Conservation (phyloP, 92 coral and sea anemone genomes). For the Epizoanthus scotinus region DNA sequence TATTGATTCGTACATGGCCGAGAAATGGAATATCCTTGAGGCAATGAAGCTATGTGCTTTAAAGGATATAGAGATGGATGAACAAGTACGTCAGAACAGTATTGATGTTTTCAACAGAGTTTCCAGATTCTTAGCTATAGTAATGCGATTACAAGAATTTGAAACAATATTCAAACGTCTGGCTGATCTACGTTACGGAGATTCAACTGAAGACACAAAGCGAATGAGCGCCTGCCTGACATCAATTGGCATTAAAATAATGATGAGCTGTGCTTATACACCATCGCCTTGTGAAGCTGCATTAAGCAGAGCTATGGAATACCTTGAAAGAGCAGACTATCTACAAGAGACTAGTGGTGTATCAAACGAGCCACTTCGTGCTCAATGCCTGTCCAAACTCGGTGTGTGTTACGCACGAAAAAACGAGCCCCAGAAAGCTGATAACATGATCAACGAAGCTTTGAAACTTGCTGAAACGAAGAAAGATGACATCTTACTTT, state of each 20-base stretch:
- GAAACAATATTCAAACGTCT: slow-evolving; percentile 49
- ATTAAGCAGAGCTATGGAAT: slow-evolving; percentile 33
- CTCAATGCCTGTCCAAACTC: slow-evolving; percentile 51
- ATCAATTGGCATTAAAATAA: slow-evolving; percentile 43
- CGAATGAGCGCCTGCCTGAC: slow-evolving; percentile 47
- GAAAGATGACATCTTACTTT: slow-evolving; percentile 48
- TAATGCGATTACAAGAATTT: slow-evolving; percentile 46
- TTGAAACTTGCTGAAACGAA: slow-evolving; percentile 1
- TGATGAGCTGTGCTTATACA: slow-evolving; percentile 48
- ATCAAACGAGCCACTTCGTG: slow-evolving; percentile 4
- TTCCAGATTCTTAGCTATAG: slow-evolving; percentile 47
- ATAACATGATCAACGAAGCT: slow-evolving; percentile 36
- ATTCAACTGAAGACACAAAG: neutral
- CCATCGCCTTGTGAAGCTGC: slow-evolving; percentile 38
- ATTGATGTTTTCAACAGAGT: slow-evolving; percentile 48
- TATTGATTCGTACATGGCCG: slow-evolving; percentile 40
- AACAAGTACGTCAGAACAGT: neutral
- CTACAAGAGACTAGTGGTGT: neutral
- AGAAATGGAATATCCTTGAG: slow-evolving; percentile 58
- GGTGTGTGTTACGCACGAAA: slow-evolving; percentile 51
- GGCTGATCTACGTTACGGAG: slow-evolving; percentile 21
- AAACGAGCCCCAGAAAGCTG: slow-evolving; percentile 30
- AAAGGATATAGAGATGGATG: slow-evolving; percentile 1
- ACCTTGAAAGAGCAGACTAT: neutral
- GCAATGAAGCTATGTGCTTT: slow-evolving; percentile 45